Percentiles rank a stretch among this genome's conserved stretches.
These are phyloP conservation scores for Colius striatus DNA, from an alignment of 2,113 vertebrate genomes.

Conservation along the genomic window DNA sequence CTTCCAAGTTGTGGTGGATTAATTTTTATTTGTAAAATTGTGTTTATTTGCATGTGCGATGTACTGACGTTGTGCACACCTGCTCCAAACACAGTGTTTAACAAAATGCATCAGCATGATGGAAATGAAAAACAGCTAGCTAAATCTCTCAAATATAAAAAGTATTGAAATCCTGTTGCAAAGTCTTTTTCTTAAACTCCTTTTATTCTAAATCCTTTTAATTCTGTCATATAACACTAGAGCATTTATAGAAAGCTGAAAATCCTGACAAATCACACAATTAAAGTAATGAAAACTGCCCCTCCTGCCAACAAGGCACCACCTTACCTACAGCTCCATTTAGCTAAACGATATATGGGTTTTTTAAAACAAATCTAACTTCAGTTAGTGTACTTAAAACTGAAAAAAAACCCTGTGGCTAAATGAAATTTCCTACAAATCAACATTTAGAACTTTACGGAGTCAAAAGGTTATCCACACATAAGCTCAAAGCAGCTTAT, in stretches of 20 bases:
- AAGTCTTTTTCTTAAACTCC: conserved; percentile 85
- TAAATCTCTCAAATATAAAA: conserved; percentile 84
- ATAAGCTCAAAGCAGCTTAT: conserved; percentile 26
- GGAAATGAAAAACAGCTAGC: conserved; percentile 77
- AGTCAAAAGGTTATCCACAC: conserved; percentile 21
- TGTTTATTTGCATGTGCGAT: conserved; percentile 76
- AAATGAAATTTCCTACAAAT: conserved; percentile 49
- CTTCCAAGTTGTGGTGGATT: conserved; percentile 79
- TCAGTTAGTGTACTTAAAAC: conserved; percentile 5
- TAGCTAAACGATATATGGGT: conserved; percentile 57
- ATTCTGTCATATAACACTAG: conserved; percentile 85
- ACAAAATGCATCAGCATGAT: conserved; percentile 74
- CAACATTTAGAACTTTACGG: conserved; percentile 6
- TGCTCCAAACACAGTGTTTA: conserved; percentile 77
- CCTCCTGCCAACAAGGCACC: conserved; percentile 72
- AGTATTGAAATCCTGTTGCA: conserved; percentile 84
- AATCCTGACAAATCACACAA: conserved; percentile 87
- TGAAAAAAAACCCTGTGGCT: background rate
- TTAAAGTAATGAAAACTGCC: conserved; percentile 87
- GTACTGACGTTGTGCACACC: conserved; percentile 77
- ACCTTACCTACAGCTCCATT: conserved; percentile 73
- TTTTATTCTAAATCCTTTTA: conserved; percentile 86
- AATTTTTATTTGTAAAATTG: conserved; percentile 78
- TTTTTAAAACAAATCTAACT: background rate
- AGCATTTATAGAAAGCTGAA: conserved; percentile 85